Evolutionary conservation across 2,113 vertebrate species (phyloP), one percentile per base, ranked within the genome.

Genomic region (Pterocles burchelli): DNA sequence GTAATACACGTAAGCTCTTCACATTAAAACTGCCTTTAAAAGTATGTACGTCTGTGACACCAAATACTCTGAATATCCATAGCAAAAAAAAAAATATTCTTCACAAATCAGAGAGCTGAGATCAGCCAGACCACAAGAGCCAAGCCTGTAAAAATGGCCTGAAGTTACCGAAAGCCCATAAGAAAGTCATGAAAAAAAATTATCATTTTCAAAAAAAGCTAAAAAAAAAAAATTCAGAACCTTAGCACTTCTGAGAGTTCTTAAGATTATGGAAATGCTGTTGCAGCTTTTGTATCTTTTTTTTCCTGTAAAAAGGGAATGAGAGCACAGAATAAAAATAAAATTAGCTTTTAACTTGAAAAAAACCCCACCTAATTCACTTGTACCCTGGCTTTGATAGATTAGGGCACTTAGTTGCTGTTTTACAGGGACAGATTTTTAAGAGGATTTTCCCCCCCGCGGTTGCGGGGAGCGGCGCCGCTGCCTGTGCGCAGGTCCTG

Each of bases 341-440:
- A 83, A 46, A 34, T 8, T 13, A 43, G 8, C 28, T 62, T 89
- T 77, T 25, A 71, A 19, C 6, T 9, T 17, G 41, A 13, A 13
- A 28, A 48, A 41, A 28, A 5, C 0, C 26, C 41, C 41, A 41
- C 6, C 10, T 2, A 6, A 13, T 13, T 21, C 3, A 0, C 22
- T 11, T 8, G 41, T 13, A 8, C 8, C n/a, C 41, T 17, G 76
- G 33, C 48, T 74, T 49, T 55, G 48, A 1, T 3, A 41, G 45
- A 24, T 4, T 1, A 21, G 34, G 10, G 1, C 22, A 8, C 29
- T 17, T 13, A 3, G 4, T 28, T 28, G 19, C n/a, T 1, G 7
- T 4, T 51, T 41, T 9, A 10, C 7, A 11, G 0, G 10, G 1
- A 0, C 0, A 1, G 0, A 0, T 1, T 3, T 5, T 15, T 0